Percentiles rank a stretch among this genome's conserved stretches.
Conservation (phyloP, 2,797 vertebrate genomes). For the Dryobates pubescens region DNA sequence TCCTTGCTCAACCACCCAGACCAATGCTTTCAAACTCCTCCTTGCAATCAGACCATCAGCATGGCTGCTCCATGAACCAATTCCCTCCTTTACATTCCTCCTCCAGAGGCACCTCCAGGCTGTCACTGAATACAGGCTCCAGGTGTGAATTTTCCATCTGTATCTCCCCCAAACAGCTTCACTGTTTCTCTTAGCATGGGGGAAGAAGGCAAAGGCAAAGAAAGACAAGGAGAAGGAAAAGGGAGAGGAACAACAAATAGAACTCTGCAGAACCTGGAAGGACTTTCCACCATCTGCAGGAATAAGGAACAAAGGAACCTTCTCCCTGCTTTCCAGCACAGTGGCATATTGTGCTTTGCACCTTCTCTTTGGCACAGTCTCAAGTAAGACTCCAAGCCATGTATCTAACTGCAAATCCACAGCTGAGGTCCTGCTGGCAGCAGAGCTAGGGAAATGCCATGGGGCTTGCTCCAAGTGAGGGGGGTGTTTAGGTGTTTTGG, state of each 20-base stretch:
- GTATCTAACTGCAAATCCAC: not conserved
- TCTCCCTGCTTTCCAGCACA: not conserved
- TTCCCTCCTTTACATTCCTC: not conserved
- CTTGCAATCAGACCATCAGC: not conserved
- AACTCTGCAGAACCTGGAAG: not conserved
- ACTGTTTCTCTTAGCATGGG: not conserved
- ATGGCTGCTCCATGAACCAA: not conserved
- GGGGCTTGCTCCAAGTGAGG: conserved; percentile 31
- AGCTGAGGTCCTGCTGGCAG: conserved; percentile 38
- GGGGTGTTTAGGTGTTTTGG: not conserved
- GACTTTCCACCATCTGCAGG: not conserved
- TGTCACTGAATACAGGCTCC: conserved; percentile 28
- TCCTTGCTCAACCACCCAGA: not conserved
- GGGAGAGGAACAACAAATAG: too few relatives aligned
- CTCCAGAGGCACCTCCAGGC: not conserved
- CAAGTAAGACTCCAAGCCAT: not conserved
- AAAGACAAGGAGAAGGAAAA: not conserved
- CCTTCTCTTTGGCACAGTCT: not conserved
- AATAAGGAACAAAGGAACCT: not conserved
- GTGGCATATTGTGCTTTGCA: not conserved
- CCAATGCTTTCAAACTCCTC: not conserved
- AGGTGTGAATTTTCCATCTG: conserved; percentile 23
- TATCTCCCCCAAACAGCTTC: not conserved
- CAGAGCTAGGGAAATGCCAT: conserved; percentile 18
- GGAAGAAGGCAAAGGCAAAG: not conserved